These are phyloP conservation scores for Seira sanloemensis DNA, from an alignment of 2,888 invertebrate species.

Conservation along the genomic window DNA sequence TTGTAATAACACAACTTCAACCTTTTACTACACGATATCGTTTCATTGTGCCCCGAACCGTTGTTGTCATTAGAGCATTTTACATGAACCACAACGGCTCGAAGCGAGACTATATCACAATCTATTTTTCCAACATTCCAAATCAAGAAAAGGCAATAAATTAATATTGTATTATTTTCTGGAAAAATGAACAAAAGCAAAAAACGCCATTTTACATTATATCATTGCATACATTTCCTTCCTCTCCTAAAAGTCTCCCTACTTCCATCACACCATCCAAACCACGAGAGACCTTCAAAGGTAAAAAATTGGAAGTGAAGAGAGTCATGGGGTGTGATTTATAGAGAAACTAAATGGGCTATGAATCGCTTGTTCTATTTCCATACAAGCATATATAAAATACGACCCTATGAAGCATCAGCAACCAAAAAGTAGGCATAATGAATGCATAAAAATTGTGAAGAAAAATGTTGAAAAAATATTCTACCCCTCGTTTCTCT, in stretches of 20 bases:
- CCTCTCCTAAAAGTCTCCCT: not conserved
- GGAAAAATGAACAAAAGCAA: not conserved
- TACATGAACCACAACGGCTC: not conserved
- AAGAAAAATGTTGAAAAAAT: constrained; percentile 25
- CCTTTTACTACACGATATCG: no score
- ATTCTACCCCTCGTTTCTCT: constrained; percentile 3
- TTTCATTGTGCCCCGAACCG: not conserved
- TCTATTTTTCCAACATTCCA: constrained; percentile 11
- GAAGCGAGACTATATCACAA: not conserved
- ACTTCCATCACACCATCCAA: no score
- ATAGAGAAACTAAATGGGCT: constrained; percentile 72
- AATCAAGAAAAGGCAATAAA: constrained; percentile 51
- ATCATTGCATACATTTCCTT: not conserved
- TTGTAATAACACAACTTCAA: not conserved
- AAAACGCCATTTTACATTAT: not conserved
- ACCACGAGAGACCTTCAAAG: not conserved
- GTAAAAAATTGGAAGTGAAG: constrained; percentile 62
- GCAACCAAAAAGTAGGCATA: constrained; percentile 8
- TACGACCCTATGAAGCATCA: constrained; percentile 2
- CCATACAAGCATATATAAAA: not conserved
- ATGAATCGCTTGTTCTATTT: constrained; percentile 59
- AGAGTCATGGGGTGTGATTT: constrained; percentile 73
- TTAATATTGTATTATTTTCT: constrained; percentile 45
- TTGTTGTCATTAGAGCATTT: not conserved
- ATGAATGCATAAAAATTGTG: constrained; percentile 29